Base-by-base conservation (phyloP, 2,797 vertebrate genomes). In the Alauda arvensis region DNA sequence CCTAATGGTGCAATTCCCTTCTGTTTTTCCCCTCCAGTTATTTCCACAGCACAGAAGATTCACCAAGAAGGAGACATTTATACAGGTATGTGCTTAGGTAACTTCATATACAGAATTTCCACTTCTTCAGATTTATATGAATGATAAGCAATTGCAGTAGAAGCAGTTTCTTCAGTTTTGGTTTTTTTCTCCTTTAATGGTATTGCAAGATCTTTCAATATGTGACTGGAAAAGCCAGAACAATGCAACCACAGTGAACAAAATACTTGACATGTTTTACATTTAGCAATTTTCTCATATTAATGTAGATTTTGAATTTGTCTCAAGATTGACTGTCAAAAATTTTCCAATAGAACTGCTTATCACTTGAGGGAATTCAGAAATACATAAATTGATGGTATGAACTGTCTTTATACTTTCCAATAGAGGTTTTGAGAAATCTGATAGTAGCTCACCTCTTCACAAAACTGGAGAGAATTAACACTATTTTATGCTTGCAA, bases 1-100 rank as follows among this genome's bases (percentile, higher is more conserved):
- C 52, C 70, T 60, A 12, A 67, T 34, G 19, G 25, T 7, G 69
- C 75, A 65, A 46, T 87, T 56, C 29, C n/a, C 18, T 93, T 53
- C 61, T 53, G 42, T 39, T 23, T 29, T 85, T 43, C 37, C 10
- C 20, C 21, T 31, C 23, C 96, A 99, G 99, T 94, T 99, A 99
- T 91, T 99, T 99, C 90, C 97, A 99, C 92, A 99, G 99, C 96
- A 99, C 99, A 14, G 99, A 99, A 93, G 99, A 99, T 45, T 96
- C 98, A 76, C 98, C 99, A 3, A 98, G 98, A 77, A 97, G 98
- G 29, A 94, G 99, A 12, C 99, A 99, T 66, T 97, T 99, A 77
- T 99, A 99, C 97, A 99, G 99, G 99, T 99, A 93, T 29, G 72
- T 51, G 46, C 48, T 68, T 66, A 67, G 51, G 3, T 79, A 48